Evolutionary conservation across 1,140 invertebrate species (phyloP).

Genomic region (Pectinophora gossypiella): DNA sequence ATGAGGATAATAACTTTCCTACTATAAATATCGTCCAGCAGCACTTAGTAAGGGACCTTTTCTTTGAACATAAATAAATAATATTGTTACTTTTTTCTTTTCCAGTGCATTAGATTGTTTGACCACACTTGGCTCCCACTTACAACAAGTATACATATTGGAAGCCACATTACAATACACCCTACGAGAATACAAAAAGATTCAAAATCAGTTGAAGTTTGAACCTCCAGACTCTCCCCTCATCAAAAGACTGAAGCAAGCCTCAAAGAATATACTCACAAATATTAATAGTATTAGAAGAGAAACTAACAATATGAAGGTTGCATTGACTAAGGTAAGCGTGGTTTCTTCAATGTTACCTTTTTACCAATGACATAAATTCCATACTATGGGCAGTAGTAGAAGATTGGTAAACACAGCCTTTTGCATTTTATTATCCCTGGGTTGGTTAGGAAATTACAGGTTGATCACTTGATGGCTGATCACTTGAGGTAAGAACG

Average conservation of each 20-base stretch:
- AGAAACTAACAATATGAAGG: constrained; percentile 46
- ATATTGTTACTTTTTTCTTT: constrained; percentile 13
- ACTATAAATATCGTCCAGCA: no score
- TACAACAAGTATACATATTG: constrained; percentile 61
- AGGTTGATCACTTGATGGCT: no score
- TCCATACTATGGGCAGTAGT: no score
- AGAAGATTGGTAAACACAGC: no score
- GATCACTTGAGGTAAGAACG: no score
- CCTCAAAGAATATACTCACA: constrained; percentile 35
- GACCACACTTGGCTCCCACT: constrained; percentile 52
- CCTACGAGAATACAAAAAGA: constrained; percentile 42
- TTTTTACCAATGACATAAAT: no score
- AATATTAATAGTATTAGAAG: constrained; percentile 50
- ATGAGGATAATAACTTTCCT: no score
- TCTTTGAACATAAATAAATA: no score
- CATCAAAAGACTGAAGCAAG: constrained; percentile 26
- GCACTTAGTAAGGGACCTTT: no score
- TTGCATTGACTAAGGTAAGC: constrained; percentile 43
- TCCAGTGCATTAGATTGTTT: constrained; percentile 57
- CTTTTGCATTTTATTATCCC: no score
- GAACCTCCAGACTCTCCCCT: constrained; percentile 49
- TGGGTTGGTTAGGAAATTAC: no score
- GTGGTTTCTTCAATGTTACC: no score
- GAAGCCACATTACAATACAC: constrained; percentile 53
- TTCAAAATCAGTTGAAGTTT: constrained; percentile 48